phyloP scores from a whole-genome alignment of 2,888 invertebrate species.

The Patella ulyssiponensis region DNA sequence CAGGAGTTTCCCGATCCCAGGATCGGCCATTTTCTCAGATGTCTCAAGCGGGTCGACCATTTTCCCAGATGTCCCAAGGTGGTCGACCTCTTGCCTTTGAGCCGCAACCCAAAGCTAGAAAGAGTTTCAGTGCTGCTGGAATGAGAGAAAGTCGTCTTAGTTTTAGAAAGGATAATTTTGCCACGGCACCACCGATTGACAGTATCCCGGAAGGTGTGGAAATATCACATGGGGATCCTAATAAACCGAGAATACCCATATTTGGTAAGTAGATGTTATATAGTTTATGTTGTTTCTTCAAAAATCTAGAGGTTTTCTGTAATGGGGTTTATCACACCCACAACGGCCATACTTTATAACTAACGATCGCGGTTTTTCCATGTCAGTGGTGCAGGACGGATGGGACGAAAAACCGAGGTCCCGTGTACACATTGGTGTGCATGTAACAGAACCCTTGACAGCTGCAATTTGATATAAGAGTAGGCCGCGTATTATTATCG shows the following conservation, averaged over 20 bases:
- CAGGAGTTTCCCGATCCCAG: conserved; percentile 63
- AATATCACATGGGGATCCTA: conserved; percentile 65
- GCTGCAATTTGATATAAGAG: too few relatives aligned
- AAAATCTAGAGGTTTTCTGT: too few relatives aligned
- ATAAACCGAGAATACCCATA: conserved; percentile 65
- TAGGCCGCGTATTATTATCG: too few relatives aligned
- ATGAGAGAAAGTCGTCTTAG: conserved; percentile 49
- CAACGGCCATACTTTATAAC: neutral
- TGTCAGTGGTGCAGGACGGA: too few relatives aligned
- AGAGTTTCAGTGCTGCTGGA: conserved; percentile 49
- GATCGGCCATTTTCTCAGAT: conserved; percentile 53
- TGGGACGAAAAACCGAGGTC: too few relatives aligned
- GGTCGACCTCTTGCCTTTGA: conserved; percentile 65
- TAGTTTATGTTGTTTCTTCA: too few relatives aligned
- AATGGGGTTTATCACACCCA: neutral
- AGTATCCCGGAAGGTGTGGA: conserved; percentile 69
- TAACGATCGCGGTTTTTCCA: neutral
- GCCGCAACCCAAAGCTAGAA: conserved; percentile 41
- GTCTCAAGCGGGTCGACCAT: conserved; percentile 19
- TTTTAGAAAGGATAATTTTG: conserved; percentile 27
- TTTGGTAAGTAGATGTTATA: conserved; percentile 64
- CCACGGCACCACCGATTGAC: conserved; percentile 42
- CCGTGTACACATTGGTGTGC: too few relatives aligned
- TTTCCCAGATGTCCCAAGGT: neutral
- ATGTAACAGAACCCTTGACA: too few relatives aligned